Base-by-base conservation (phyloP, 2,113 vertebrate species). In the Phylloscopus whistleri region DNA sequence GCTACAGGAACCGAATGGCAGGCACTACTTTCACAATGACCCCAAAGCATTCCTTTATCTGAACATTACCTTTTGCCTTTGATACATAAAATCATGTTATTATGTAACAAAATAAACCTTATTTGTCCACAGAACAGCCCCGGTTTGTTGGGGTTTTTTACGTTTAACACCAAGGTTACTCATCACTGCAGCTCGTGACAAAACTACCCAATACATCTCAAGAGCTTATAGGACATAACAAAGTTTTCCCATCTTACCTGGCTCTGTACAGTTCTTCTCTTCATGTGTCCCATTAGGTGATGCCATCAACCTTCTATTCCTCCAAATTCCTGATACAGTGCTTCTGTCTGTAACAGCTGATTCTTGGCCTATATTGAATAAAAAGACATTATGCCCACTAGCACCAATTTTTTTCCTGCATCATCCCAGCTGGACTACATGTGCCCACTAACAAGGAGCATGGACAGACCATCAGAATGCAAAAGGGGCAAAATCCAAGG, bases 201-300 rank as follows among this genome's bases (percentile, higher is more conserved):
- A 53, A 72, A 87, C 46, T 39, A 23, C 0, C 6, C 37, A 70
- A 62, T 7, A 75, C n/a, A 69, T 23, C 33, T 78, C 64, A 55
- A 64, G n/a, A 84, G 37, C 17, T 49, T 46, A 26, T 5, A 69
- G 72, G 28, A 81, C 13, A 82, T 9, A 1, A 4, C 16, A 26
- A 86, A 67, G 60, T 41, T 66, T 66, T 26, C 12, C 11, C 20
- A 37, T 66, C 97, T 96, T 97, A 99, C 99, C 99, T 90, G 99
- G 99, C 12, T 98, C 98, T 24, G 99, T 99, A 97, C 99, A 99
- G 96, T 99, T 99, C 97, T 98, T 99, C n/a, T 93, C 74, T 83
- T 93, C 53, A 10, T 96, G 96, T 3, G 99, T 98, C 52, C 90
- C 97, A 15, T 99, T 99, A 89, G 97, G 91, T 4, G 74, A 87